Evolutionary conservation across 2,113 vertebrate species (phyloP).

Genomic region (Tyrannus savana): DNA sequence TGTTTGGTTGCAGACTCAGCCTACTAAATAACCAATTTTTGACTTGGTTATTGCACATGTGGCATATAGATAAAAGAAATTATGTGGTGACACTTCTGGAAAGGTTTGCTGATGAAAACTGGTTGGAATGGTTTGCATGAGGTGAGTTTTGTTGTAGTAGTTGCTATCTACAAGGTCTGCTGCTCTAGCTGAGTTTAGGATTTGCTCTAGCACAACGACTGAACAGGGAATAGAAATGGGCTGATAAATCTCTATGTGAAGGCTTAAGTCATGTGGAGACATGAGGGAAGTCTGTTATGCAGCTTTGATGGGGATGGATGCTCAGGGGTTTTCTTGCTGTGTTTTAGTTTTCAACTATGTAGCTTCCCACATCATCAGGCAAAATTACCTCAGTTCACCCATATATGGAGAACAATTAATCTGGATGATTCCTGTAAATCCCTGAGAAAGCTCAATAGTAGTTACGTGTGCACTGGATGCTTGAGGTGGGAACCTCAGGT

Average conservation of each 20-base stretch:
- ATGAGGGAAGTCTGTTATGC: fast-evolving
- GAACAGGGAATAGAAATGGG: background rate
- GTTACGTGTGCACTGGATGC: background rate
- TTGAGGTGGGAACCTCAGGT: fast-evolving
- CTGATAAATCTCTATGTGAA: background rate
- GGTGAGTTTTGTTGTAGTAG: too few species aligned
- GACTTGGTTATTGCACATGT: background rate
- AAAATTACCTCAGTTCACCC: background rate
- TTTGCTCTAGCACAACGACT: background rate
- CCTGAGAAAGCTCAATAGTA: too few species aligned
- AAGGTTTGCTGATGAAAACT: background rate
- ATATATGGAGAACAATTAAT: fast-evolving
- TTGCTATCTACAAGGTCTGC: background rate
- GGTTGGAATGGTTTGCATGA: background rate
- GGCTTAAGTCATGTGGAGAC: background rate
- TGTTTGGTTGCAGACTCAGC: background rate
- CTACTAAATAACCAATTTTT: background rate
- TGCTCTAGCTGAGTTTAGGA: background rate
- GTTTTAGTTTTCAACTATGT: background rate
- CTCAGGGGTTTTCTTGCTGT: fast-evolving
- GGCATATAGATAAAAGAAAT: background rate
- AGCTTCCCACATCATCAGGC: background rate
- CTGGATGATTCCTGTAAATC: background rate
- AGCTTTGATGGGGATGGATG: background rate
- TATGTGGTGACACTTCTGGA: fast-evolving